Conservation (phyloP, 2,888 invertebrate species). For the Drosophila leonis region DNA sequence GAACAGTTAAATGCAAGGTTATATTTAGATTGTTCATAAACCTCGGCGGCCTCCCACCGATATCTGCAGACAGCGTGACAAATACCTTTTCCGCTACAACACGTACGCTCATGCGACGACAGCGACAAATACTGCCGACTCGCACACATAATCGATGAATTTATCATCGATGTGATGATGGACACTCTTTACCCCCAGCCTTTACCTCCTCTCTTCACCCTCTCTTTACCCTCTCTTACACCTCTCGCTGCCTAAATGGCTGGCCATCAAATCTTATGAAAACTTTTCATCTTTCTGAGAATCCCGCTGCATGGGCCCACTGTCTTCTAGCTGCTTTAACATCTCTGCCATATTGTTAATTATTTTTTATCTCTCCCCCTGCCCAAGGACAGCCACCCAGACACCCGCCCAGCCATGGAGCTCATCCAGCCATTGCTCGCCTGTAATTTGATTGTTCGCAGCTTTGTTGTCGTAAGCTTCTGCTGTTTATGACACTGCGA, state of each 20-base stretch:
- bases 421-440: conserved; percentile 5
- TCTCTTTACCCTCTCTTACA: background rate
- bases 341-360: conserved; percentile 26
- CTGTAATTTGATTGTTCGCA: conserved; percentile 57
- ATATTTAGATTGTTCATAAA: conserved; percentile 23
- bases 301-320: background rate
- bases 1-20: conserved; percentile 7
- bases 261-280: conserved; percentile 19
- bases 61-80: conserved; percentile 14
- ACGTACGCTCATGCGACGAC: conserved; percentile 10
- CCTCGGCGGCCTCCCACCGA: background rate
- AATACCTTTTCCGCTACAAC: conserved; percentile 17
- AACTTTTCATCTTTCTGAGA: conserved; percentile 7
- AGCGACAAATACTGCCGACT: background rate
- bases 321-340: background rate
- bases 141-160: conserved; percentile 49
- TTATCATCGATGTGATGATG: conserved; percentile 28
- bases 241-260: background rate
- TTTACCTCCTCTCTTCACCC: background rate
- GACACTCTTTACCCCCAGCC: background rate
- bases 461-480: conserved; percentile 35
- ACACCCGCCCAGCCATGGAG: background rate
- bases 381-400: background rate
- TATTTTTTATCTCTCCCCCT: conserved; percentile 28
- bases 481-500: conserved; percentile 54